Conservation (phyloP, 2,113 vertebrate species). For the Petromus typicus region DNA sequence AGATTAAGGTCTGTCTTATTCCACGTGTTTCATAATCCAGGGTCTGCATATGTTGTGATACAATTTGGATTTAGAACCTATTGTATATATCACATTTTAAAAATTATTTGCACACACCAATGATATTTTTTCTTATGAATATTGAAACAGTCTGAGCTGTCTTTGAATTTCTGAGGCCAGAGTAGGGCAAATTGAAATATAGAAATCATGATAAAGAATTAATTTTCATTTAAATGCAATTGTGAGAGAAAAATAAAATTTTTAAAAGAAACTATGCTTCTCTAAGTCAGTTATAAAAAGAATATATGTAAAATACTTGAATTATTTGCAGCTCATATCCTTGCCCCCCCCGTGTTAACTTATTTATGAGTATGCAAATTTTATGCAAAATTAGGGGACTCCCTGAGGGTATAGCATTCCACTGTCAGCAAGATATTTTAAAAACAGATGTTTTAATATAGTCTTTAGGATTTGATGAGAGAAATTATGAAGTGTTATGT, state of each 20-base stretch:
- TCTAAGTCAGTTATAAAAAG: conserved; percentile 49
- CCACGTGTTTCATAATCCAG: conserved; percentile 5
- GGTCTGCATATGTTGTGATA: background rate
- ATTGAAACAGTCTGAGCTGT: background rate
- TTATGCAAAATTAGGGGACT: conserved; percentile 74
- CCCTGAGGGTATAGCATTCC: conserved; percentile 73
- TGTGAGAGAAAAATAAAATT: background rate
- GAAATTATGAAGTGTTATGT: conserved; percentile 79
- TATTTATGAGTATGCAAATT: conserved; percentile 80
- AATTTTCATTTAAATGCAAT: conserved; percentile 46
- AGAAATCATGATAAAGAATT: conserved; percentile 39
- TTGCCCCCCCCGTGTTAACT: conserved; percentile 62
- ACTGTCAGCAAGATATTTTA: conserved; percentile 79
- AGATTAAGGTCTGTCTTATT: background rate
- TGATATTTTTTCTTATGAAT: conserved; percentile 37
- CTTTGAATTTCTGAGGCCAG: conserved; percentile 55
- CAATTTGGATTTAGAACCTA: background rate
- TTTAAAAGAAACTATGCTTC: conserved; percentile 37
- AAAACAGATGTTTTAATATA: conserved; percentile 84
- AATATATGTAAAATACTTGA: conserved; percentile 31
- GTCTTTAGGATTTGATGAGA: conserved; percentile 77
- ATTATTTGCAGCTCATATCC: conserved; percentile 58
- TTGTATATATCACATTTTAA: background rate
- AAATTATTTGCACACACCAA: background rate
- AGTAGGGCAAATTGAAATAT: background rate